Conservation (phyloP, 2,888 invertebrate genomes). For the Aphidius colemani region DNA sequence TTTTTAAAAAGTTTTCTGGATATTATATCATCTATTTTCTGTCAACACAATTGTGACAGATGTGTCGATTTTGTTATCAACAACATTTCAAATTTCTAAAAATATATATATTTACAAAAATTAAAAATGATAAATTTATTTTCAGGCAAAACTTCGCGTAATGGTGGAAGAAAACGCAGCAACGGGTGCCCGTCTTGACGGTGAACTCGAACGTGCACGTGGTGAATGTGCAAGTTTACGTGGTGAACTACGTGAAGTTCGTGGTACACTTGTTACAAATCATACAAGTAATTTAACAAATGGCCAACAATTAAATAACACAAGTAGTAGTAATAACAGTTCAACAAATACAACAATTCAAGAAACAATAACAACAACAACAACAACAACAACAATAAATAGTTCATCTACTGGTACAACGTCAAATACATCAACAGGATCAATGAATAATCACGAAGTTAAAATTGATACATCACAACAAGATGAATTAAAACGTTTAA, state of each 20-base stretch:
- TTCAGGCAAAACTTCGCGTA: constrained; percentile 79
- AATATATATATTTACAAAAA: not conserved
- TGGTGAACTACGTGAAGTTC: constrained; percentile 64
- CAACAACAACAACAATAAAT: constrained; percentile 30
- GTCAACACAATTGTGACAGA: no score
- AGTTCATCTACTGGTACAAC: constrained; percentile 30
- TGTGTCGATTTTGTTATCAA: not conserved
- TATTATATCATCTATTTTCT: no score
- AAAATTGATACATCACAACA: constrained; percentile 36
- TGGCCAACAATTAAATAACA: constrained; percentile 49
- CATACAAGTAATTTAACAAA: constrained; percentile 52
- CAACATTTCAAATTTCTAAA: not conserved
- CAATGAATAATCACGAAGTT: constrained; percentile 47
- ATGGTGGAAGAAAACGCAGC: constrained; percentile 85
- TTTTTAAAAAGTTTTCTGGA: no score
- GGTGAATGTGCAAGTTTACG: constrained; percentile 66
- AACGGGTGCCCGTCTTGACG: constrained; percentile 63
- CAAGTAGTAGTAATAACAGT: constrained; percentile 40
- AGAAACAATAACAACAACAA: constrained; percentile 32
- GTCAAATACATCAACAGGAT: constrained; percentile 32
- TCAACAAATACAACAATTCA: constrained; percentile 41
- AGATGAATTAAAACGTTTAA: constrained; percentile 49
- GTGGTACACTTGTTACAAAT: constrained; percentile 54
- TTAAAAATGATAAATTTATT: constrained; percentile 6
- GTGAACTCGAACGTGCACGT: constrained; percentile 69